Conservation (phyloP, 2,797 vertebrate species). For the Syngnathus rostellatus region DNA sequence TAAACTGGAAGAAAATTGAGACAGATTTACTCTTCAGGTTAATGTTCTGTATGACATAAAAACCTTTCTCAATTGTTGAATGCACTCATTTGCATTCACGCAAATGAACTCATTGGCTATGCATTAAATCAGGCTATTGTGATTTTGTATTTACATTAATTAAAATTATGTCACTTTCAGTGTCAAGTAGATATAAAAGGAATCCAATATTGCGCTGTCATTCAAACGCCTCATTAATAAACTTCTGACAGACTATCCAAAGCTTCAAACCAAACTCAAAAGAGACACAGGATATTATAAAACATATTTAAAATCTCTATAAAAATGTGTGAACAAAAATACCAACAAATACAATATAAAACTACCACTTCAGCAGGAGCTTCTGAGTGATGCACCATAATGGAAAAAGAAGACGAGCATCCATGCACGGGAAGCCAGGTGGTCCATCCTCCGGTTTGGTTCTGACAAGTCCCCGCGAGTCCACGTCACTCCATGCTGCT, state of each 20-base stretch:
- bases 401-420: constrained; percentile 16
- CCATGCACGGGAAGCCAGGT: constrained; percentile 30
- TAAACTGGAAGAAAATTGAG: background rate
- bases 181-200: constrained; percentile 62
- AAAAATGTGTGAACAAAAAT: background rate
- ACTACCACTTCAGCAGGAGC: constrained; percentile 6
- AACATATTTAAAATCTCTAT: background rate
- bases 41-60: background rate
- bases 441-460: constrained; percentile 18
- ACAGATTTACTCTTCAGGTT: background rate
- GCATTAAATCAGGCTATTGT: background rate
- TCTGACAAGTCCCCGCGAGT: background rate
- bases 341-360: constrained; percentile 3
- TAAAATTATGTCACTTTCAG: constrained; percentile 32
- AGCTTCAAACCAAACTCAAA: constrained; percentile 39
- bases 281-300: constrained; percentile 13
- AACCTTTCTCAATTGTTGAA: background rate
- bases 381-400: background rate
- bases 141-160: constrained; percentile 14
- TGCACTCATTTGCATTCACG: background rate
- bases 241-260: constrained; percentile 45
- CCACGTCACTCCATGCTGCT: constrained; percentile 3
- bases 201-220: constrained; percentile 63
- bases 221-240: constrained; percentile 55
- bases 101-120: background rate